Evolutionary conservation across 2,113 vertebrate species (phyloP).

Genomic region (Tonatia bakeri): DNA sequence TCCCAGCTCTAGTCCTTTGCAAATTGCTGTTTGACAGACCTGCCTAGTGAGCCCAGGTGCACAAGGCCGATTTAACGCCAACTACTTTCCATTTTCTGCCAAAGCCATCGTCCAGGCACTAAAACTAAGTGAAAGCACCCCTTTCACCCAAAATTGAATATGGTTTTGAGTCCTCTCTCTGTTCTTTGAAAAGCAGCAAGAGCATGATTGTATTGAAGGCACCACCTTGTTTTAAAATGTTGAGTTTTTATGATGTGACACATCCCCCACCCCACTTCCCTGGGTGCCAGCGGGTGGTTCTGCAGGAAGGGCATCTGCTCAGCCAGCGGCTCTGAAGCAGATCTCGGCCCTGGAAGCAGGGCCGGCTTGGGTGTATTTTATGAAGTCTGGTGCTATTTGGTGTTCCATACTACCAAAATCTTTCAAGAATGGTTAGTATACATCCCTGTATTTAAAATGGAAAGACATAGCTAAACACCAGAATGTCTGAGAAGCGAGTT

Average conservation of each 20-base stretch:
- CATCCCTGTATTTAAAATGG: neutral
- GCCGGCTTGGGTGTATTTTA: neutral
- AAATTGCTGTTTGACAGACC: neutral
- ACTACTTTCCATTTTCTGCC: neutral
- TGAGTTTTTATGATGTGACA: neutral
- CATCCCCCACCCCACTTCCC: neutral
- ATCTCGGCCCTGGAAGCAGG: neutral
- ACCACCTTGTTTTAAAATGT: neutral
- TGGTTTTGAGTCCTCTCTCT: neutral
- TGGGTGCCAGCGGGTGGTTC: neutral
- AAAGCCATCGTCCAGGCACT: neutral
- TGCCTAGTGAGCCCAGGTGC: neutral
- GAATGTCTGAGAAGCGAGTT: neutral
- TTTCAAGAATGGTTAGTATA: neutral
- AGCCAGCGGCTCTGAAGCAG: neutral
- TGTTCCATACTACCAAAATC: neutral
- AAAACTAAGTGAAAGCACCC: neutral
- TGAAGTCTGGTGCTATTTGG: neutral
- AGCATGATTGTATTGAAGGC: neutral
- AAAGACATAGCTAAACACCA: neutral
- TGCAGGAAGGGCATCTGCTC: neutral
- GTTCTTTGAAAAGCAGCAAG: neutral
- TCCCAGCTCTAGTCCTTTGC: neutral
- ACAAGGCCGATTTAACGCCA: too few species aligned
- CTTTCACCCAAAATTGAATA: neutral